Base-by-base conservation (phyloP, 2,113 vertebrate genomes). In the Fregata magnificens region DNA sequence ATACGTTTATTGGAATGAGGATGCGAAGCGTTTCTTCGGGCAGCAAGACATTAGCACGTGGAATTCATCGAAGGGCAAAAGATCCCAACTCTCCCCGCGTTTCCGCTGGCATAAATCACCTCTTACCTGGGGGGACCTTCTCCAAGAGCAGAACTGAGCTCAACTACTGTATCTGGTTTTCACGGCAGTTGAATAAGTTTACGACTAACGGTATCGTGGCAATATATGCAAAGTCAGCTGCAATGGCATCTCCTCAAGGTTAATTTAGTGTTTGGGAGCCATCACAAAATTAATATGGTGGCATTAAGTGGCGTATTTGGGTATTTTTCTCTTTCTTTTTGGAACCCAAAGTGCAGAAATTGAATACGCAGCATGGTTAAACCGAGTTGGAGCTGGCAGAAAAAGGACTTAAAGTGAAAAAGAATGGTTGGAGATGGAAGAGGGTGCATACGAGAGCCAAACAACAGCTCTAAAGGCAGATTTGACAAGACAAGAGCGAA, bases 391-490 rank as follows among this genome's bases (percentile, higher is more conserved):
- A 82, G 59, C 78, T 90, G 82, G 90, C 86, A 63, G 72, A 19
- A n/a, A n/a, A 73, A 11, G 47, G 38, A 47, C 18, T 67, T 69
- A 25, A 90, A 95, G 82, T 78, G 86, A 47, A 86, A 86, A 86
- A 95, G 94, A 83, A 86, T 93, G 86, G 82, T 53, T 95, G 90
- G 90, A 90, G 82, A 45, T 3, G 34, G 90, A 56, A 67, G 77
- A 82, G 72, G 53, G 44, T 28, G 59, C 8, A 7, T 42, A 13
- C 9, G 3, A 90, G 77, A 79, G 86, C 90, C 94, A 83, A 93
- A 82, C 77, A 63, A 87, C 82, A 72, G 65, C 82, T 86, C 88
- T 6, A 10, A 61, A 86, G 72, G 62, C 87, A 87, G 66, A 83
- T 79, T 36, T 82, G 94, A 93, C 71, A 83, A 32, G 78, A 72